Evolutionary conservation across 2,888 invertebrate genomes (phyloP), one percentile per base, ranked within the genome.

Genomic region (Lampropteryx suffumata): DNA sequence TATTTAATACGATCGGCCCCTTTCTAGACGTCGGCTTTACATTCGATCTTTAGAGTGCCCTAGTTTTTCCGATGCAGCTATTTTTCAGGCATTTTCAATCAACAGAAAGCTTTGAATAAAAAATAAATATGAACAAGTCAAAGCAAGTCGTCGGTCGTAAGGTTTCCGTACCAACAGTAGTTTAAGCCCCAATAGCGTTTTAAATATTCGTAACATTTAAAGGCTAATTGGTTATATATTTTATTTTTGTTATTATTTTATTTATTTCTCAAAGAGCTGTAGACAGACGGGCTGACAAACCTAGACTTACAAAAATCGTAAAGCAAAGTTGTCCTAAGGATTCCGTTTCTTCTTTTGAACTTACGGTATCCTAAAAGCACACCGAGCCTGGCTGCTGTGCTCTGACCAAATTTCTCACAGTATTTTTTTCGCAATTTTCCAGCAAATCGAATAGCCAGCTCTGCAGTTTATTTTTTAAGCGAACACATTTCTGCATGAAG

Each of bases 1-100:
- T 84, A 83, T 84, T 82, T 75, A 83, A 72, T 69, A 62, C 64
- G 61, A 62, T 56, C 64, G 57, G 7, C 66, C 65, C 33, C 34
- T 21, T 12, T 43, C 34, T 40, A 41, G 51, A 35, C 46, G 48
- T 43, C 34, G 47, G 26, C 37, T 34, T 55, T 55, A 45, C 42
- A 33, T 46, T 56, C 30, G 27, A 42, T 42, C 32, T 43, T 47
- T 42, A 46, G 33, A 29, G 33, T 50, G 50, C 39, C 49, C 52
- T 42, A 55, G 36, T 45, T 53, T 52, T 52, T 35, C 29, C 34
- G 35, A 10, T 48, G 47, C 43, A 52, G 42, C 42, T 47, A 43
- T 48, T 24, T 40, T 50, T 46, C 42, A 40, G 44, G 48, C 37
- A 50, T 41, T 44, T 49, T 36, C 28, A 48, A 44, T 48, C 48